Conservation (phyloP, 2,113 vertebrate species). For the Chaetodon trifascialis region DNA sequence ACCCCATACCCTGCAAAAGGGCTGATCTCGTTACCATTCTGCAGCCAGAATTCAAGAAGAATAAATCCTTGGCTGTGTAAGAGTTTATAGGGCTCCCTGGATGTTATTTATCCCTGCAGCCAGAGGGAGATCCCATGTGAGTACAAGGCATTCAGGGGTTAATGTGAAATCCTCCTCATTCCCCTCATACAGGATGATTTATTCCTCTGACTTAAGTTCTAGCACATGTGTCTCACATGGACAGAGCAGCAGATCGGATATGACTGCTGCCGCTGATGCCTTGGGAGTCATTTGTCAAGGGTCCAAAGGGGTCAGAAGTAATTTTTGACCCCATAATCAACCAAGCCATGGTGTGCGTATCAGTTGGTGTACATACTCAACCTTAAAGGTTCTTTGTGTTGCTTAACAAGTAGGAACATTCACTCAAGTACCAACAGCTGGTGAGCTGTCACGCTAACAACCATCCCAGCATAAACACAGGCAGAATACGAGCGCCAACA, state of each 20-base stretch:
- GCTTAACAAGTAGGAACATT: conserved; percentile 52
- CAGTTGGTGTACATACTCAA: conserved; percentile 32
- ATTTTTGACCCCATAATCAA: conserved; percentile 69
- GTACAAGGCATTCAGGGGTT: conserved; percentile 80
- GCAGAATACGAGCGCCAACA: conserved; percentile 18
- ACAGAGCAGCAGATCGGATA: conserved; percentile 77
- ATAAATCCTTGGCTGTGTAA: conserved; percentile 75
- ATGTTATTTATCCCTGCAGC: conserved; percentile 81
- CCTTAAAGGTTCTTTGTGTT: conserved; percentile 48
- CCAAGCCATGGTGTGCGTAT: conserved; percentile 27
- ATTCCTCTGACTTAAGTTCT: conserved; percentile 80
- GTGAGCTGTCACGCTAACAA: conserved; percentile 52
- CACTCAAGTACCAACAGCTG: conserved; percentile 64
- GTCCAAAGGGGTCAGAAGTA: conserved; percentile 65
- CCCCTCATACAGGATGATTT: conserved; percentile 82
- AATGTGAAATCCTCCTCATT: conserved; percentile 83
- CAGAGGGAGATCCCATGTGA: conserved; percentile 78
- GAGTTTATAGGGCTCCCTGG: conserved; percentile 72
- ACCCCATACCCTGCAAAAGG: conserved; percentile 67
- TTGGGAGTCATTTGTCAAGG: conserved; percentile 77
- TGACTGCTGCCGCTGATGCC: conserved; percentile 70
- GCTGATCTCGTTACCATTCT: conserved; percentile 79
- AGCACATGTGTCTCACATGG: conserved; percentile 82
- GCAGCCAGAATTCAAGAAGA: conserved; percentile 63
- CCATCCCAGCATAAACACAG: conserved; percentile 11